A percentile compares a stretch with the other conserved stretches of the same genome.
Evolutionary conservation across 1,140 invertebrate species (phyloP).

Genomic region (Aphaenogaster floridana): DNA sequence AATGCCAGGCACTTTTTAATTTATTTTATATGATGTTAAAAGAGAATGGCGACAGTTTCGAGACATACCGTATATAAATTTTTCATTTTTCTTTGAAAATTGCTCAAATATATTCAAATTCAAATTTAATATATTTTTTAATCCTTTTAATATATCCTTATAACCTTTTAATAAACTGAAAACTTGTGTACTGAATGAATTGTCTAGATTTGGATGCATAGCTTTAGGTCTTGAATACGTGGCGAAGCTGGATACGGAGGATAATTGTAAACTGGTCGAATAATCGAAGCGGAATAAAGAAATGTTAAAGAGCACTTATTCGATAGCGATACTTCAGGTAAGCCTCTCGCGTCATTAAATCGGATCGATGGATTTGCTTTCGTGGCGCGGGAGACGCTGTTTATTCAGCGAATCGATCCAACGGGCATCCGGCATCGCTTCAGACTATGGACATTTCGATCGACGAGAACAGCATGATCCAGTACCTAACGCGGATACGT

Average conservation of each 20-base stretch:
- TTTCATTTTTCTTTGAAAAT: background rate
- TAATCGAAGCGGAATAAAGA: constrained; percentile 48
- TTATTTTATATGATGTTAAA: constrained; percentile 5
- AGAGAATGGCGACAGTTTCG: background rate
- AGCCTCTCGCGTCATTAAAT: constrained; percentile 57
- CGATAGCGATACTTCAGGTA: constrained; percentile 24
- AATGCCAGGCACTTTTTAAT: background rate
- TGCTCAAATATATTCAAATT: background rate
- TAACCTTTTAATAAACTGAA: background rate
- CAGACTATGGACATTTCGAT: constrained; percentile 52
- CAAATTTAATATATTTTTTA: background rate
- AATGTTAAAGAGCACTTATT: constrained; percentile 57
- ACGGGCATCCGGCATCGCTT: background rate
- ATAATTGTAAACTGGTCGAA: constrained; percentile 2
- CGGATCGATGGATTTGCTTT: constrained; percentile 54
- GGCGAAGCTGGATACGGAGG: background rate
- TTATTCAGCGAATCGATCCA: constrained; percentile 54
- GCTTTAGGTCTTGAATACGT: background rate
- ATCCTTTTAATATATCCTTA: background rate
- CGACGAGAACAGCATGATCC: constrained; percentile 38
- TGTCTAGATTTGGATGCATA: background rate
- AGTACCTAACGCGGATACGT: constrained; percentile 39
- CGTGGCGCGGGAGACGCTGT: constrained; percentile 16
- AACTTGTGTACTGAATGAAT: background rate
- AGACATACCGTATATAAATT: background rate